Conservation (phyloP, 2,888 invertebrate species). For the Clusia tigrina region DNA sequence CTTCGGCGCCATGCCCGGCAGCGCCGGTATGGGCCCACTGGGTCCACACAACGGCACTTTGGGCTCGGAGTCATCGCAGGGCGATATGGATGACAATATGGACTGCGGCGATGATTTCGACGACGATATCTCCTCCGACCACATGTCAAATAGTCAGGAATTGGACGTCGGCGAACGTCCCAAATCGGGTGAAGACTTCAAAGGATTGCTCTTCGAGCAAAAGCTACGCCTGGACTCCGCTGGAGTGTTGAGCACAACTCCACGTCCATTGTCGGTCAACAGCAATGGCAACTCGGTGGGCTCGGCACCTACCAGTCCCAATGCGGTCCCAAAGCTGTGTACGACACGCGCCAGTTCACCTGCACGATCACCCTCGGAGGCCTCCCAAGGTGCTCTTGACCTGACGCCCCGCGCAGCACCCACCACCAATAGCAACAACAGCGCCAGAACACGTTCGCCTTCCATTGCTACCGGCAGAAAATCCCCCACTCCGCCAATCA, state of each 20-base stretch:
- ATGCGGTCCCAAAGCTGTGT: constrained; percentile 40
- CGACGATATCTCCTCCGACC: constrained; percentile 60
- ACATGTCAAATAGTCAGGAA: constrained; percentile 59
- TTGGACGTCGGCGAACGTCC: constrained; percentile 54
- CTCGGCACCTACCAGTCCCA: constrained; percentile 59
- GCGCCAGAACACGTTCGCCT: constrained; percentile 58
- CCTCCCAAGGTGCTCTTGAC: constrained; percentile 68
- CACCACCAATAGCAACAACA: constrained; percentile 31
- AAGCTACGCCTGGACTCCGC: constrained; percentile 60
- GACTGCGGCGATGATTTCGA: constrained; percentile 63
- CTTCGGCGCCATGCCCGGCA: constrained; percentile 59
- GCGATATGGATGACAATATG: constrained; percentile 63
- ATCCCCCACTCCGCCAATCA: constrained; percentile 43
- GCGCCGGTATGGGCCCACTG: constrained; percentile 36
- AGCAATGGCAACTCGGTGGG: constrained; percentile 52
- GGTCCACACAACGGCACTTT: constrained; percentile 56
- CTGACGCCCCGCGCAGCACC: constrained; percentile 67
- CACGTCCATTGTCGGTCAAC: constrained; percentile 49
- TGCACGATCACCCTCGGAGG: constrained; percentile 63
- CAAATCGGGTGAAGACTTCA: constrained; percentile 61
- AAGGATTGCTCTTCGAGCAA: constrained; percentile 61
- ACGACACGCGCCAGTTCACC: constrained; percentile 50
- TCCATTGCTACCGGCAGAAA: constrained; percentile 46
- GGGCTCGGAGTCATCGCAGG: constrained; percentile 63
- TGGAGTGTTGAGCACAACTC: constrained; percentile 50